Evolutionary conservation across 2,113 vertebrate species (phyloP).

Genomic region (Antechinus flavipes): DNA sequence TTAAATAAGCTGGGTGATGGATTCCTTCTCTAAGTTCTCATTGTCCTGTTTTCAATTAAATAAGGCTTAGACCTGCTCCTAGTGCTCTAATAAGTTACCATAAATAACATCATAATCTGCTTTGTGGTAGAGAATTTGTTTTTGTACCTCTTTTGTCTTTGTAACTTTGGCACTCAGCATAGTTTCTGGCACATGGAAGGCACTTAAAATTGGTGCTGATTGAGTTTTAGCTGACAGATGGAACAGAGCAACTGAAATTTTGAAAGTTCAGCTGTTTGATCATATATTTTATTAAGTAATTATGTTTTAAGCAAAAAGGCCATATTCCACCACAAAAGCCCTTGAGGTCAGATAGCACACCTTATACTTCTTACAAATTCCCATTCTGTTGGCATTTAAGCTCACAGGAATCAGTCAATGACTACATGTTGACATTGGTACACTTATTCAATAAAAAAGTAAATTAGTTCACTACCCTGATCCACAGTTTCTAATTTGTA

Average conservation of each 20-base stretch:
- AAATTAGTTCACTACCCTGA: neutral
- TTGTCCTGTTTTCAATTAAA: neutral
- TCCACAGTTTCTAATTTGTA: neutral
- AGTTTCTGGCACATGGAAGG: neutral
- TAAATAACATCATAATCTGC: neutral
- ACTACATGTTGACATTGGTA: neutral
- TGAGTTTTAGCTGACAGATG: neutral
- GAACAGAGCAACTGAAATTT: neutral
- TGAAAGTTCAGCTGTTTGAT: neutral
- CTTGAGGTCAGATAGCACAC: neutral
- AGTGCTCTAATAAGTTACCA: neutral
- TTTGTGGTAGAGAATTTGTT: neutral
- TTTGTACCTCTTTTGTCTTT: neutral
- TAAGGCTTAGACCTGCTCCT: neutral
- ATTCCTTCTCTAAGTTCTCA: neutral
- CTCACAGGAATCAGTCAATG: neutral
- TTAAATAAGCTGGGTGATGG: neutral
- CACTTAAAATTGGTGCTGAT: neutral
- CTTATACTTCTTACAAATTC: neutral
- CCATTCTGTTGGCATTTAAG: neutral
- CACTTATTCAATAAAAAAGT: neutral
- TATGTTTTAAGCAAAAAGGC: neutral
- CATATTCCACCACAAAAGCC: neutral
- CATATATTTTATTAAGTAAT: neutral
- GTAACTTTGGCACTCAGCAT: neutral